Evolutionary conservation across 35 echinoderm and acorn worm species (phyloP).

Genomic region (Strongylocentrotus purpuratus): DNA sequence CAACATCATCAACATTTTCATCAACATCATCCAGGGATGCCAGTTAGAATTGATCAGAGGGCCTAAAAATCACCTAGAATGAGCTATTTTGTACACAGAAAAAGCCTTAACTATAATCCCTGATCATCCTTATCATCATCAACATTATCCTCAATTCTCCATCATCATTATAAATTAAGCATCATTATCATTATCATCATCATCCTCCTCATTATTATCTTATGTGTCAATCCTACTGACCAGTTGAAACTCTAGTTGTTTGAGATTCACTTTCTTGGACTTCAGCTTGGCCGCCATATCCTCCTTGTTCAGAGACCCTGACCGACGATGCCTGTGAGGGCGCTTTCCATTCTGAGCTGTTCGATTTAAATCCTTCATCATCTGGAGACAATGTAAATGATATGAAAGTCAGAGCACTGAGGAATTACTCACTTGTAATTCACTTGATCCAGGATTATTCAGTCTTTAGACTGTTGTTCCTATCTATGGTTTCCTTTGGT

Average conservation of each 20-base stretch:
- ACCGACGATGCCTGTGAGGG: constrained; percentile 66
- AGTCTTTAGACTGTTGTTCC: too few relatives aligned
- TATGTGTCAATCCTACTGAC: constrained; percentile 47
- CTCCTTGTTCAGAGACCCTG: constrained; percentile 58
- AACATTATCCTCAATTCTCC: background rate
- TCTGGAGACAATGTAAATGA: constrained; percentile 40
- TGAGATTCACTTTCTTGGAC: constrained; percentile 75
- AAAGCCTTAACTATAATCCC: too few relatives aligned
- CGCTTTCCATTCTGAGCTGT: constrained; percentile 73
- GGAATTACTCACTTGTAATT: too few relatives aligned
- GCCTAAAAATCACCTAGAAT: too few relatives aligned
- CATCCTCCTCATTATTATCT: background rate
- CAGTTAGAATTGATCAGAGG: too few relatives aligned
- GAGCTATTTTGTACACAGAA: too few relatives aligned
- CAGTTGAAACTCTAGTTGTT: constrained; percentile 90
- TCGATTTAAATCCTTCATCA: constrained; percentile 88
- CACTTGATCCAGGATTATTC: too few relatives aligned
- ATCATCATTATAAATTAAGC: constrained; percentile 9
- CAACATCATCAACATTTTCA: too few relatives aligned
- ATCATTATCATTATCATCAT: background rate
- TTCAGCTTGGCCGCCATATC: constrained; percentile 56
- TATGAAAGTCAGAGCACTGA: background rate
- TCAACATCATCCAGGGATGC: too few relatives aligned
- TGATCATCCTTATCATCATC: too few relatives aligned
- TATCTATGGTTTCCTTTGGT: too few relatives aligned